A percentile compares a stretch with the other conserved stretches of the same genome.
Evolutionary conservation across 2,888 invertebrate species (phyloP).

Genomic region (Chromoteleia sp.): DNA sequence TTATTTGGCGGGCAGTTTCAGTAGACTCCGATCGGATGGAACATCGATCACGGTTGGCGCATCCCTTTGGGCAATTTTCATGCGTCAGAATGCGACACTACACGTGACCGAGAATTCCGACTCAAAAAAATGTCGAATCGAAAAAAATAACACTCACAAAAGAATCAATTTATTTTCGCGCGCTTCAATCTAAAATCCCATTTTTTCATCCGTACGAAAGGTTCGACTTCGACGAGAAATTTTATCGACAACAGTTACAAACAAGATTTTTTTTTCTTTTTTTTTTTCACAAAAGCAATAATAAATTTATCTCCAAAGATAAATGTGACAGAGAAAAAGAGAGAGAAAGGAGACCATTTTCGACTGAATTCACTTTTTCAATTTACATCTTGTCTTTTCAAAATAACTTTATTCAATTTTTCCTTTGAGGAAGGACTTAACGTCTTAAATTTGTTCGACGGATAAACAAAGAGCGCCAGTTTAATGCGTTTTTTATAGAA

Average conservation of each 20-base stretch:
- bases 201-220: slow-evolving; percentile 13
- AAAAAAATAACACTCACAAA: slow-evolving; percentile 45
- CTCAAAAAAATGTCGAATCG: slow-evolving; percentile 49
- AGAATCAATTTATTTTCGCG: slow-evolving; percentile 53
- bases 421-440: too few relatives aligned
- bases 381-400: too few relatives aligned
- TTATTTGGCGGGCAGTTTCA: slow-evolving; percentile 84
- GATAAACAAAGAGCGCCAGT: too few relatives aligned
- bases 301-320: neutral
- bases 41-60: slow-evolving; percentile 83
- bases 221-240: slow-evolving; percentile 7
- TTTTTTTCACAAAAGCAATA: too few relatives aligned
- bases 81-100: slow-evolving; percentile 82
- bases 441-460: too few relatives aligned
- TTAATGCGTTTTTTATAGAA: too few relatives aligned
- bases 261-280: slow-evolving; percentile 7
- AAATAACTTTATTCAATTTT: too few relatives aligned
- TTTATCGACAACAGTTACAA: slow-evolving; percentile 13
- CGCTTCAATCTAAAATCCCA: slow-evolving; percentile 32
- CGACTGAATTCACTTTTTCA: too few relatives aligned
- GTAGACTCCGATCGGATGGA: slow-evolving; percentile 83
- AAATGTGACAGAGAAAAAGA: neutral
- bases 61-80: slow-evolving; percentile 84
- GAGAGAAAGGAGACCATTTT: too few relatives aligned
- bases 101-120: slow-evolving; percentile 63